phyloP scores from a whole-genome alignment of 2,113 vertebrate species.

The Pycnonotus jocosus region DNA sequence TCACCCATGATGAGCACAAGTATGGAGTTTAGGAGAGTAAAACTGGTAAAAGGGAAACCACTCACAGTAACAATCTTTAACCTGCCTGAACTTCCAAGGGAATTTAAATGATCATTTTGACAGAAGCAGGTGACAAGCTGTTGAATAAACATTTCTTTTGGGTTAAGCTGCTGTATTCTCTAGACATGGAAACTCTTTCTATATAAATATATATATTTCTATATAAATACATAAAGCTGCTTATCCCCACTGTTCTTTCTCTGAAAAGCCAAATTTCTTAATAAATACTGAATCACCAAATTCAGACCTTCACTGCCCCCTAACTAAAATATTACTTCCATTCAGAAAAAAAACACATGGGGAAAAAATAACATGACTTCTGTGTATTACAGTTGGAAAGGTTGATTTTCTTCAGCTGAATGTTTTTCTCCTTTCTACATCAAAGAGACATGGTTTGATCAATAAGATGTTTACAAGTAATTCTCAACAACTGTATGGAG shows the following conservation, averaged over 20 bases:
- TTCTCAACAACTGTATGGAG: background rate
- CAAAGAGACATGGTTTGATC: background rate
- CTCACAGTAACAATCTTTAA: background rate
- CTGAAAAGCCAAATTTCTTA: background rate
- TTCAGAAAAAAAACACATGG: slow-evolving; percentile 20
- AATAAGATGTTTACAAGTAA: slow-evolving; percentile 1
- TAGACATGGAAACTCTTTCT: background rate
- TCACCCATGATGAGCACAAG: background rate
- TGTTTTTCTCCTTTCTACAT: slow-evolving; percentile 11
- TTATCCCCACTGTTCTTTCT: background rate
- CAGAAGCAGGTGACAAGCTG: background rate
- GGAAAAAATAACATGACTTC: slow-evolving; percentile 3
- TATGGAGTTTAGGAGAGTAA: background rate
- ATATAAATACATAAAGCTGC: background rate
- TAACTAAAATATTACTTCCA: slow-evolving; percentile 13
- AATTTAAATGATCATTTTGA: background rate
- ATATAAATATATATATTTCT: background rate
- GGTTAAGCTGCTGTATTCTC: background rate
- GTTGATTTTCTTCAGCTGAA: slow-evolving; percentile 50
- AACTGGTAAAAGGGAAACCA: background rate
- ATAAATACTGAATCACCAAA: background rate
- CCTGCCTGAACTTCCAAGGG: background rate
- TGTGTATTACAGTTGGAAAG: slow-evolving; percentile 41
- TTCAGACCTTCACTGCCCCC: background rate
- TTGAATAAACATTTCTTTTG: background rate